phyloP scores from a whole-genome alignment of 2,113 vertebrate genomes.

The Meriones unguiculatus region DNA sequence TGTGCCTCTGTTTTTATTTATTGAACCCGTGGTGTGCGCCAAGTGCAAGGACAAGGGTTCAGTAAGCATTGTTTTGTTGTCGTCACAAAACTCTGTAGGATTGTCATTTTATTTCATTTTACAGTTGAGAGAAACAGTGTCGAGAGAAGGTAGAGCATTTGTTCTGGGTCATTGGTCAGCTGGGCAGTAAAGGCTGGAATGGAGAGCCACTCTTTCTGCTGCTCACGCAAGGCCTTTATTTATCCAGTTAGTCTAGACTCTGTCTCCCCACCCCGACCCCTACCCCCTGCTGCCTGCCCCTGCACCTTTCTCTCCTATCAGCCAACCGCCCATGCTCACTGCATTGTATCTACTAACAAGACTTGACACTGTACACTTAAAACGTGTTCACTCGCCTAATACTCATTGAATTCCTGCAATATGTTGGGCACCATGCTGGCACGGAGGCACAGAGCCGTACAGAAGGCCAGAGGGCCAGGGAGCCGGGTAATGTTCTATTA shows the following conservation, averaged over 20 bases:
- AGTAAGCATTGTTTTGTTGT: neutral
- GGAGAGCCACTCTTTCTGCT: neutral
- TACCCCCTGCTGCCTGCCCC: neutral
- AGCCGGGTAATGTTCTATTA: neutral
- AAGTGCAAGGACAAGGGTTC: neutral
- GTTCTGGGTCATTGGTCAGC: neutral
- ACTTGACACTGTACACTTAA: neutral
- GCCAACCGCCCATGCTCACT: neutral
- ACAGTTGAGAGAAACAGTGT: neutral
- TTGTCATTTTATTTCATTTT: neutral
- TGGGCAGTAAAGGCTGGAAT: neutral
- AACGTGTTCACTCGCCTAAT: neutral
- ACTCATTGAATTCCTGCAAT: neutral
- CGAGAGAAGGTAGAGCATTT: neutral
- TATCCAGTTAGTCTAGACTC: fast-evolving
- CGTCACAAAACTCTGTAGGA: neutral
- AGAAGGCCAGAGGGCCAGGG: neutral
- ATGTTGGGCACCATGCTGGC: neutral
- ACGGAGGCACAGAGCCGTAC: neutral
- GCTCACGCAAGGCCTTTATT: neutral
- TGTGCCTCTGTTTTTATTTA: neutral
- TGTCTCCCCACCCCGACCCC: no score
- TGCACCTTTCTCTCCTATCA: neutral
- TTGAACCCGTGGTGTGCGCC: neutral
- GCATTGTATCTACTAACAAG: neutral